Base-by-base conservation (phyloP, 1,140 invertebrate species). In the Euura lappo region DNA sequence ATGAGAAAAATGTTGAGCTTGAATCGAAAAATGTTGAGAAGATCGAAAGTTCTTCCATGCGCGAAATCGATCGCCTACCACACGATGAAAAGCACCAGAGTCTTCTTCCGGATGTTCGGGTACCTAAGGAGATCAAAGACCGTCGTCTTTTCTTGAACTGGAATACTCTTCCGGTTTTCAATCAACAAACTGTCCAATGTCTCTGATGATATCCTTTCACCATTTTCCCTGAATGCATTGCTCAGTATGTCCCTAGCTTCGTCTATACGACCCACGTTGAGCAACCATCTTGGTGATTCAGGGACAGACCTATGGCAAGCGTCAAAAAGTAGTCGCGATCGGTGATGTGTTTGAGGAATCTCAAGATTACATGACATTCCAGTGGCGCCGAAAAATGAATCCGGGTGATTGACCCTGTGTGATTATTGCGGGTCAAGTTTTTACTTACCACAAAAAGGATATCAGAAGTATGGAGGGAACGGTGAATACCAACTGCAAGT, bases 211-310 rank as follows among this genome's bases (percentile, higher is more conserved):
- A 94, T 85, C 1, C 88, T 83, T 6, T 92, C 89, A 72, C 91
- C 90, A 80, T 94, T 94, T 80, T 91, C 91, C 65, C 88, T 90
- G 0, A 94, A 93, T 2, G 93, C 93, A 71, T 89, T 90, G 77
- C 92, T 89, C 2, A 96, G 87, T 3, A 94, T 88, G 70, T 87
- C 86, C 45, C 93, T 91, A 0, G 94, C 94, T 86, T 94, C 92
- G 10, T 92, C 90, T 11, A 89, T 86, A 45, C 92, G 89, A 13
- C 93, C 93, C 83, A 95, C 94, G 3, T 92, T 92, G 42, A 96
- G 82, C 11, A 96, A 82, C 95, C 95, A 96, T 74, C 95, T 89
- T 1, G 92, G 92, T 4, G 94, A 96, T 84, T 96, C 95, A 2
- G 95, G 95, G 81, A 95, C 93, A 76, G 95, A 92, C 91, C 91